Conservation (phyloP, 2,113 vertebrate species). For the Noturus placidus region DNA sequence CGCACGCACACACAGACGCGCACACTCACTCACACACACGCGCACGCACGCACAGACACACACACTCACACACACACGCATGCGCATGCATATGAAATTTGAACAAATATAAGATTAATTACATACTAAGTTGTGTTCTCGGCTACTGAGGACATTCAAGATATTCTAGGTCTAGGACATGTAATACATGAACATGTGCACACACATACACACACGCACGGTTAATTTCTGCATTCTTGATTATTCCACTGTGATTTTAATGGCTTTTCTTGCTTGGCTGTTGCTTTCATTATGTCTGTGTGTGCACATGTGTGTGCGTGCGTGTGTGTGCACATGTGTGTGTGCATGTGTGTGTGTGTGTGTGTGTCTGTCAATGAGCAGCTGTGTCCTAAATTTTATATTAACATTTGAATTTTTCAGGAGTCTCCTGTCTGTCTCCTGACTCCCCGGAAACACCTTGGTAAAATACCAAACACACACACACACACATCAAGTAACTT, state of each 20-base stretch:
- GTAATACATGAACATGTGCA: background rate
- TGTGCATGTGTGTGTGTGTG: background rate
- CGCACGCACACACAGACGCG: background rate
- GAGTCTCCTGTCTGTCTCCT: background rate
- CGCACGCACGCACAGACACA: background rate
- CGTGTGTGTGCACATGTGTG: background rate
- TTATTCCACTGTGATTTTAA: background rate
- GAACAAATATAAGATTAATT: no score
- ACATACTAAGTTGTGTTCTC: no score
- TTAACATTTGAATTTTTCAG: slow-evolving; percentile 14
- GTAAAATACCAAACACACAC: slow-evolving; percentile 1
- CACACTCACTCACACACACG: background rate
- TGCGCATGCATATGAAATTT: no score
- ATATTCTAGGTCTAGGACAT: no score
- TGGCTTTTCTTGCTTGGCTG: background rate
- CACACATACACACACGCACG: background rate
- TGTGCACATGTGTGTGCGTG: background rate
- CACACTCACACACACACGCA: no score
- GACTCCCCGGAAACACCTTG: background rate
- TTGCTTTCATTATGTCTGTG: background rate
- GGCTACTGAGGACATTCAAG: no score
- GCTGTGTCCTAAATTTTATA: background rate
- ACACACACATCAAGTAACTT: background rate
- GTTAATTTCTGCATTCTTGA: background rate
- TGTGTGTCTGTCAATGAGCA: background rate